Evolutionary conservation across 2,888 invertebrate genomes (phyloP).

Genomic region (Marronus borbonicus): DNA sequence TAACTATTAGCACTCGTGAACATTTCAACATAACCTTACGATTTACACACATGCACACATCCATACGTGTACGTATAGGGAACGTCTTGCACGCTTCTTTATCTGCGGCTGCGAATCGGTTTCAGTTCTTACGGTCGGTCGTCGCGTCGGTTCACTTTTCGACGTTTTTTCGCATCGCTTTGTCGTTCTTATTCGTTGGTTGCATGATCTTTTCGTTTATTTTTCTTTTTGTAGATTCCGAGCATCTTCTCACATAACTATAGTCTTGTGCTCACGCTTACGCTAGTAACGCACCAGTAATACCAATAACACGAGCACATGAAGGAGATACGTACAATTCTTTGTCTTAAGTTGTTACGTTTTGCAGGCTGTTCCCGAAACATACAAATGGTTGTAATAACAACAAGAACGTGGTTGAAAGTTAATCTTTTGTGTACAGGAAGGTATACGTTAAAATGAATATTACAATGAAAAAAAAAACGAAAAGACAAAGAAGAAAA

Average conservation of each 20-base stretch:
- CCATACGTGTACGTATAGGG: conserved; percentile 1
- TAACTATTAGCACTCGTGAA: conserved; percentile 64
- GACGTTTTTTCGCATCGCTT: conserved; percentile 16
- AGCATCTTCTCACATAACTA: not conserved
- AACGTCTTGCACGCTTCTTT: conserved; percentile 22
- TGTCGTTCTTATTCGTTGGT: conserved; percentile 17
- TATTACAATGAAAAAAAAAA: too few relatives aligned
- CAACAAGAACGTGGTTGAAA: too few relatives aligned
- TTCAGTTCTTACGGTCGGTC: conserved; percentile 38
- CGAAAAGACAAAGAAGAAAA: too few relatives aligned
- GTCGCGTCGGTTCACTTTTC: conserved; percentile 37
- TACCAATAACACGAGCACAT: not conserved
- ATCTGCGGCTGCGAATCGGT: conserved; percentile 37
- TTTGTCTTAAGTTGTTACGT: too few relatives aligned
- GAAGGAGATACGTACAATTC: not conserved
- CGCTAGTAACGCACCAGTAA: not conserved
- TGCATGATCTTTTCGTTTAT: conserved; percentile 12
- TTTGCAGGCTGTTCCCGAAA: too few relatives aligned
- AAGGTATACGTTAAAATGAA: too few relatives aligned
- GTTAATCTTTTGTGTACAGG: too few relatives aligned
- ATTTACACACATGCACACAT: conserved; percentile 36
- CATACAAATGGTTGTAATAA: too few relatives aligned
- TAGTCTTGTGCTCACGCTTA: not conserved
- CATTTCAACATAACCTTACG: conserved; percentile 51
- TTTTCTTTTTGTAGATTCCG: conserved; percentile 13